Evolutionary conservation across 2,113 vertebrate genomes (phyloP), one percentile per base, ranked within the genome.

Genomic region (Nycticryphes semicollaris): DNA sequence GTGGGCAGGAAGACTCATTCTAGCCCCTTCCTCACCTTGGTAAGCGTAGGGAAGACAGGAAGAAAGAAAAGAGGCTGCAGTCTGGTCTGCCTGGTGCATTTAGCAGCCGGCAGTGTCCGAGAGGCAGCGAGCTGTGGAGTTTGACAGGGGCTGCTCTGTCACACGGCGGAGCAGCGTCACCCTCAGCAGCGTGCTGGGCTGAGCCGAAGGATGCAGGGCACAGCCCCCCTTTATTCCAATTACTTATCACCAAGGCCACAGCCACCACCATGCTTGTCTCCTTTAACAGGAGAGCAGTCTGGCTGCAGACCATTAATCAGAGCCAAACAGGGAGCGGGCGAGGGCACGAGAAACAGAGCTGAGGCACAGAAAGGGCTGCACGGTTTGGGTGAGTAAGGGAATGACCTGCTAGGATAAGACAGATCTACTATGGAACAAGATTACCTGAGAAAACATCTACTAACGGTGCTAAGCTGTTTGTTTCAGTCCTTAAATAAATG

Each of bases 241-340:
- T 93, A 92, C 96, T 97, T 97, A 97, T 96, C 93, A 91, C 62
- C 89, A 93, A 96, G 91, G 68, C 80, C 96, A 97, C 89, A 90
- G 89, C 70, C 78, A 84, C 60, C 15, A 10, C 68, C 96, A 95
- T 56, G 66, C 7, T 75, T 77, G 91, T 81, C 62, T 51, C 81
- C 79, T 96, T 87, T 93, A 96, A 91, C 62, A 45, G 85, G 62
- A 83, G 88, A 93, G 85, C 54, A 91, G 87, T 54, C 67, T 72
- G 87, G 67, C 48, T 27, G 15, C 27, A 77, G 69, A 84, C 41
- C 67, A 78, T 60, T 96, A 96, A 75, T 91, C 77, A 92, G 90
- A 91, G 81, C 81, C 72, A 82, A 96, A 83, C 6, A 53, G 25
- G 22, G 69, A 94, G 80, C 24, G 39, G 93, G 59, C 17, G 82